Evolutionary conservation across 1,140 invertebrate species (phyloP).

Genomic region (Coenobita brevimanus): DNA sequence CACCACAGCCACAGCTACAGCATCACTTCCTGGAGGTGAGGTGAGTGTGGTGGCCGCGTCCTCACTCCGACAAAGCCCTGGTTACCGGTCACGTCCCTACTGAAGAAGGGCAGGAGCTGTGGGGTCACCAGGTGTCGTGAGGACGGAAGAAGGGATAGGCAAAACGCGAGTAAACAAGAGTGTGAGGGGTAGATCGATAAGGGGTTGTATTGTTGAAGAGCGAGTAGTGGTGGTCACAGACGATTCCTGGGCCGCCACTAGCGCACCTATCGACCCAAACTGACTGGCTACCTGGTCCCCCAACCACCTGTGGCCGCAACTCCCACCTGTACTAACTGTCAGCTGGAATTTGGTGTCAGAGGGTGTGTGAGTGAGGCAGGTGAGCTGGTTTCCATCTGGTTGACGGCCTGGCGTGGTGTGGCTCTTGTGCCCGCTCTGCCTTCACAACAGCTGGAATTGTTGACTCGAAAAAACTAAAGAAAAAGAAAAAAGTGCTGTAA

Average conservation of each 20-base stretch:
- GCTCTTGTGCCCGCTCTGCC: too few relatives aligned
- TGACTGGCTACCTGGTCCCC: constrained; percentile 43
- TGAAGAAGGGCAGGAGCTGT: not conserved
- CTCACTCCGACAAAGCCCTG: too few relatives aligned
- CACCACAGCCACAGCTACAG: too few relatives aligned
- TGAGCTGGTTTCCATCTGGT: too few relatives aligned
- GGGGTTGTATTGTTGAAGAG: constrained; percentile 49
- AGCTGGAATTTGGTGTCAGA: not conserved
- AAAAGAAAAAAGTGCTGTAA: too few relatives aligned
- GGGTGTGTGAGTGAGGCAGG: too few relatives aligned
- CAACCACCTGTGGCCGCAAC: constrained; percentile 44
- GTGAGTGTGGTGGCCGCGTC: too few relatives aligned
- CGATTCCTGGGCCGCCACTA: constrained; percentile 21
- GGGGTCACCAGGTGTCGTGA: constrained; percentile 3
- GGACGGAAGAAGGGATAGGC: not conserved
- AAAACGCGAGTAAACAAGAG: constrained; percentile 21
- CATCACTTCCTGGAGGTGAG: too few relatives aligned
- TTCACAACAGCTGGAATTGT: too few relatives aligned
- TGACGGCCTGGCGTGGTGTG: too few relatives aligned
- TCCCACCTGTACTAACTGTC: constrained; percentile 44
- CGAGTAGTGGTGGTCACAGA: constrained; percentile 49
- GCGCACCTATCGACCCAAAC: constrained; percentile 44
- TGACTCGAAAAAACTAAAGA: too few relatives aligned
- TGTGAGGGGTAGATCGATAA: constrained; percentile 40
- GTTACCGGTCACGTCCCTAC: too few relatives aligned